Conservation (phyloP, 1,140 invertebrate genomes). For the Pinna nobilis region DNA sequence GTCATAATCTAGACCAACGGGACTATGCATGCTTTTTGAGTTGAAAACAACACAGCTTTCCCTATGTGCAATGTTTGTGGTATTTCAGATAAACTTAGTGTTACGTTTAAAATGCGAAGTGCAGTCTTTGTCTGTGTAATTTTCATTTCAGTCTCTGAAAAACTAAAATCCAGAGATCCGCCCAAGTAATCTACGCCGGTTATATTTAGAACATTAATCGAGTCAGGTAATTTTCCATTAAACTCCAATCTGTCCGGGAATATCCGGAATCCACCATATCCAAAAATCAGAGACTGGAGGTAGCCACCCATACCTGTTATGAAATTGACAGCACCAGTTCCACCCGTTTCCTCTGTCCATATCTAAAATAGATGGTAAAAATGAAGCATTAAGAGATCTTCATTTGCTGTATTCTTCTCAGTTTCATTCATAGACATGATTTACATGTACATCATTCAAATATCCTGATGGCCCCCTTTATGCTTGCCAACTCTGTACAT, state of each 20-base stretch:
- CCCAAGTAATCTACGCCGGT: slow-evolving; percentile 61
- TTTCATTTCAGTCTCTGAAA: slow-evolving; percentile 22
- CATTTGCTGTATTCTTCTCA: too few species aligned
- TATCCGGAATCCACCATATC: slow-evolving; percentile 74
- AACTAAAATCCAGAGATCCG: slow-evolving; percentile 47
- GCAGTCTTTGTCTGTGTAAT: slow-evolving; percentile 36
- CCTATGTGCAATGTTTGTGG: not conserved
- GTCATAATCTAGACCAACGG: too few species aligned
- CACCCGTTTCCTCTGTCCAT: slow-evolving; percentile 75
- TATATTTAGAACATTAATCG: slow-evolving; percentile 57
- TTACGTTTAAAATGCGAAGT: not conserved
- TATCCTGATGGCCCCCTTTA: too few species aligned
- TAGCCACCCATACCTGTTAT: slow-evolving; percentile 77
- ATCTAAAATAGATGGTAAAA: slow-evolving; percentile 56
- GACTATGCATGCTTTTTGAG: not conserved
- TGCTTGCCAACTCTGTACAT: too few species aligned
- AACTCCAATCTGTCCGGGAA: slow-evolving; percentile 63
- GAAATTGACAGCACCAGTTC: slow-evolving; percentile 76
- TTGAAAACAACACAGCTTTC: not conserved
- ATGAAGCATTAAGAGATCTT: too few species aligned
- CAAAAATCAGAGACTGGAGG: slow-evolving; percentile 74
- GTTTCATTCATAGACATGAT: too few species aligned
- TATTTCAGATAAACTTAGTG: not conserved
- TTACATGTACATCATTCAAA: too few species aligned
- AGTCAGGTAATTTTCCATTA: slow-evolving; percentile 64